Base-by-base conservation (phyloP, 1,140 invertebrate species). In the Agrypnia vestita region DNA sequence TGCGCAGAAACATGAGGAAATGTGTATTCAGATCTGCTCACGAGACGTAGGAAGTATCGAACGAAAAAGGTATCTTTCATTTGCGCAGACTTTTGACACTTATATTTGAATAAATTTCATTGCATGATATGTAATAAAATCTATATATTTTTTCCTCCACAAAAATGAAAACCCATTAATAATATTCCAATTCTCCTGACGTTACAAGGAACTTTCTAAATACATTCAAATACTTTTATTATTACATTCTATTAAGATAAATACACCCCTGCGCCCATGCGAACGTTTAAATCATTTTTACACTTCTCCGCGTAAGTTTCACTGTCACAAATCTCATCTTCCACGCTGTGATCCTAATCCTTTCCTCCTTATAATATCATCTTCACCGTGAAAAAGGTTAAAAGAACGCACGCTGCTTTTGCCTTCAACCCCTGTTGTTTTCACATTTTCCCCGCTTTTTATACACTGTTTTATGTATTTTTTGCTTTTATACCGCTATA, bases 321-420 rank as follows among this genome's bases (percentile, higher is more conserved):
- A 4, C 10, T 21, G 10, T 61, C 43, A 44, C 67, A 71, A 71
- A 73, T 73, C 51, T 53, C 46, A 11, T 76, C 73, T 76, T 76
- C 56, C 56, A 61, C 21, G 73, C 73, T 46, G 73, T 61, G 73
- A 76, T 61, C 19, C 15, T 61, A 76, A 76, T 76, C 73, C 73
- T 76, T 76, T 76, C n/a, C 51, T 76, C 13, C 51, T 15, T 69
- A 69, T 78, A 56, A 69, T 69, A 43, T 21, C 47, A 78, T 43
- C 35, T 69, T 69, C 15, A 53, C 25, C 64, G 76, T 71, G 76
- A 78, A 78, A 56, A 10, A 47, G 25, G 25, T 21, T 17, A 17
- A 56, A 55, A 78, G 25, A 21, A 56, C 13, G 13, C 62, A 51
- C 9, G 76, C 76, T 78, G 76, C 21, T 55, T 56, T 69, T 44